Evolutionary conservation across 2,888 invertebrate genomes (phyloP), one percentile per base, ranked within the genome.

Genomic region (Xanthorhoe designata): DNA sequence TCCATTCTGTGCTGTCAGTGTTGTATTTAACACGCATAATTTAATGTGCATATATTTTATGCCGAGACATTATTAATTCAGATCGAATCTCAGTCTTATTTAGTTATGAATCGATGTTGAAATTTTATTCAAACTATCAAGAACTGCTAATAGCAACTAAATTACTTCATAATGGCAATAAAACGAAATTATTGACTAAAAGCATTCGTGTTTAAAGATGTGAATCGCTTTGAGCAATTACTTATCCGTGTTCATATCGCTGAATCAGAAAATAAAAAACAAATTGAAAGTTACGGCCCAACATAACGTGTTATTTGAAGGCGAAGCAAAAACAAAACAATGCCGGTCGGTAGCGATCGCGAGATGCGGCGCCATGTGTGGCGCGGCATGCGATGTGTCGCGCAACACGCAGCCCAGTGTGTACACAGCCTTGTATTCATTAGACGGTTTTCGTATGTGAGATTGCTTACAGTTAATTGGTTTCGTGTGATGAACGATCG

Each of bases 241-340:
- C 82, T 86, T 85, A 85, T 83, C 80, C 84, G 78, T 85, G 85
- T 86, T 83, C 81, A 79, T 85, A 83, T 84, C 83, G 77, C 72
- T 75, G 78, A 79, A 82, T 82, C 79, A 75, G 71, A 80, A 81
- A 84, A 85, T 81, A 83, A 86, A 84, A 84, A 85, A 80, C 71
- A 74, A 82, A 82, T 81, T 77, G 77, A 80, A 84, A 82, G 81
- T 82, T 82, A 84, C 82, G 80, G 78, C 78, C 80, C 81, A 81
- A 81, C 78, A 77, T 77, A 75, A 78, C 72, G 77, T 77, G 81
- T 82, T 81, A 79, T 78, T 76, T 74, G 75, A 76, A 75, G 73
- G 73, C 79, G 76, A 80, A 72, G 78, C 76, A 83, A 83, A 80
- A 88, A 83, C 82, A 87, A 85, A 86, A 85, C 80, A 81, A 81